Percentiles rank a stretch among this genome's conserved stretches.
Conservation (phyloP, 2,113 vertebrate species). For the Sylvilagus bachmani region DNA sequence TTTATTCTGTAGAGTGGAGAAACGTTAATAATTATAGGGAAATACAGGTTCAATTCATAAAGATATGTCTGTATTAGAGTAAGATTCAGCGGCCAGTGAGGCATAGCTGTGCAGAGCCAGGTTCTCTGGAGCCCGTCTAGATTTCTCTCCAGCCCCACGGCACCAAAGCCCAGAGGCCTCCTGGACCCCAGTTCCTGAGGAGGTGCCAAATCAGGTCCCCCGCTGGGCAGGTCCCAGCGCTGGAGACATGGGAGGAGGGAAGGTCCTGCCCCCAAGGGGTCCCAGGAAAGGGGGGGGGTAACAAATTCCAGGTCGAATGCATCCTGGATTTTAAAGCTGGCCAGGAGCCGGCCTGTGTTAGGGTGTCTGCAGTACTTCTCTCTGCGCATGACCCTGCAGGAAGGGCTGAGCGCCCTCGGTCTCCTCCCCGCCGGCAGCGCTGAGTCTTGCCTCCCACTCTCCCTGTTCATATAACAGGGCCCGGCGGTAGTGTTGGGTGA, state of each 20-base stretch:
- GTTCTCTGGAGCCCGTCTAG: not conserved
- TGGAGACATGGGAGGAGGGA: not conserved
- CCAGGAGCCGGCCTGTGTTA: too few species aligned
- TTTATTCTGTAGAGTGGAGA: too few species aligned
- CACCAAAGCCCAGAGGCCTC: not conserved
- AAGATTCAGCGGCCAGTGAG: not conserved
- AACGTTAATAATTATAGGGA: not conserved
- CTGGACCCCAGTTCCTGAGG: not conserved
- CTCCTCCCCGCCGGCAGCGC: too few species aligned
- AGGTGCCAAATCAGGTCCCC: not conserved
- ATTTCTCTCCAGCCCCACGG: not conserved
- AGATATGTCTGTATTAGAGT: not conserved
- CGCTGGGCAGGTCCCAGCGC: not conserved
- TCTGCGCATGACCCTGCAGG: too few species aligned
- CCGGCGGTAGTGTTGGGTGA: too few species aligned
- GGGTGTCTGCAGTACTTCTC: not conserved
- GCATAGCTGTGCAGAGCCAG: not conserved
- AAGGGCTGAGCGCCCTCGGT: too few species aligned
- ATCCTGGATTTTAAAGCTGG: too few species aligned
- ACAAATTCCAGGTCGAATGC: not conserved
- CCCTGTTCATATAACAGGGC: too few species aligned
- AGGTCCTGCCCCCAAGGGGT: not conserved
- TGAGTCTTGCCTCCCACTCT: too few species aligned
- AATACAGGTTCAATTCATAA: not conserved
- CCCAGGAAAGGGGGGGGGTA: not conserved